These are phyloP conservation scores for Chaetophractus vellerosus DNA, from an alignment of 2,797 vertebrate genomes.

Conservation along the genomic window DNA sequence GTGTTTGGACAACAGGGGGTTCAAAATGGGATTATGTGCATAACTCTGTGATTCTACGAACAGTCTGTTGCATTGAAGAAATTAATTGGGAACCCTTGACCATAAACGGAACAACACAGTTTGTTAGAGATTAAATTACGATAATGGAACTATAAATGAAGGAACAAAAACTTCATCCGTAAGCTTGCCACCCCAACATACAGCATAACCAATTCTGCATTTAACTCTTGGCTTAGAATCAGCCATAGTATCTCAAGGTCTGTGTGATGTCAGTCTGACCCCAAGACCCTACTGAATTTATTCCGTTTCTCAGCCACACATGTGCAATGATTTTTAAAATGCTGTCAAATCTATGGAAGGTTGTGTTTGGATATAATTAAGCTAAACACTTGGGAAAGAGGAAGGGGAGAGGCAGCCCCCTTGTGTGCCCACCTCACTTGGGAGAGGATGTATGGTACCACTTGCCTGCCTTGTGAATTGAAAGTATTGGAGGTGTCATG, in stretches of 20 bases:
- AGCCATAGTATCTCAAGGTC: neutral
- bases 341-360: neutral
- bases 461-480: neutral
- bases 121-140: slow-evolving; percentile 67
- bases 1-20: slow-evolving; percentile 32
- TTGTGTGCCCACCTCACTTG: neutral
- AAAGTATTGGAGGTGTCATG: neutral
- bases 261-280: neutral
- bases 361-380: neutral
- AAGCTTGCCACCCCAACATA: slow-evolving; percentile 15
- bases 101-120: slow-evolving; percentile 13
- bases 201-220: neutral
- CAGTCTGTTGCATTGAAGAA: slow-evolving; percentile 26
- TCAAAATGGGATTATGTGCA: slow-evolving; percentile 35
- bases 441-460: neutral
- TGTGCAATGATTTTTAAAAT: slow-evolving; percentile 18
- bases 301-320: neutral
- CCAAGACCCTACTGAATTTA: neutral
- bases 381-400: neutral
- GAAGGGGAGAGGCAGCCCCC: neutral
- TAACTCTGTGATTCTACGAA: slow-evolving; percentile 28
- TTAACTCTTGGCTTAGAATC: slow-evolving; percentile 13
- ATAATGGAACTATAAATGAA: slow-evolving; percentile 60
- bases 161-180: slow-evolving; percentile 36
- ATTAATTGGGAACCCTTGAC: slow-evolving; percentile 53